Evolutionary conservation across 1,140 invertebrate species (phyloP), one percentile per base, ranked within the genome.

Genomic region (Neelides sp.): DNA sequence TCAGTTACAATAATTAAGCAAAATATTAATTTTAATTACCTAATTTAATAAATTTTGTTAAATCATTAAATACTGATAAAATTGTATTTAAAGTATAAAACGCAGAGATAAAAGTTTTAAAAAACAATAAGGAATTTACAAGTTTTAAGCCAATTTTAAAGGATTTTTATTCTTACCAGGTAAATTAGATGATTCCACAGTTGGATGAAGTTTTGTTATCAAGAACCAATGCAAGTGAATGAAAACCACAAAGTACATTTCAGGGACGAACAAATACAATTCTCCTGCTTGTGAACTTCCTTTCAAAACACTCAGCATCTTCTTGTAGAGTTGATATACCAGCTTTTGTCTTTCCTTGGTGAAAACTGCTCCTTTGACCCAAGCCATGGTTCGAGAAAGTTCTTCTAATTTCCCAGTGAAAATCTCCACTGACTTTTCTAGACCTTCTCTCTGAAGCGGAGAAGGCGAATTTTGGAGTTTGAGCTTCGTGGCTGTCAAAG

Each of bases 231-330:
- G 78, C 5, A 82, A 64, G 63, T 85, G 80, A 42, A 85, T 71
- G 39, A 82, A 71, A 5, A 77, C 74, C 47, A 85, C 81, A 27
- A 88, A 70, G 64, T 88, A 87, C 62, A 84, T 81, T 55, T 86
- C 83, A 2, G 85, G 85, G 13, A 86, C 77, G 64, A 86, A 88
- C 8, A 77, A 74, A 65, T 87, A 86, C 27, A 86, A 70, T 3
- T 75, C 69, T 10, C 78, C 78, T 34, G 74, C 69, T n/a, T 64
- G 58, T 3, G 79, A 79, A 2, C 77, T 71, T 5, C 67, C 68
- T 30, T 71, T 68, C 17, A 82, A 58, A 0, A 78, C 79, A 7
- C 67, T 62, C 0, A 79, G 58, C 0, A 79, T 68, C 1, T 73
- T 70, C 50, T 72, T 70, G 13, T 82, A 61, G 1, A 85, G 59